Evolutionary conservation across 2,113 vertebrate genomes (phyloP).

Genomic region (Hiodon alosoides): DNA sequence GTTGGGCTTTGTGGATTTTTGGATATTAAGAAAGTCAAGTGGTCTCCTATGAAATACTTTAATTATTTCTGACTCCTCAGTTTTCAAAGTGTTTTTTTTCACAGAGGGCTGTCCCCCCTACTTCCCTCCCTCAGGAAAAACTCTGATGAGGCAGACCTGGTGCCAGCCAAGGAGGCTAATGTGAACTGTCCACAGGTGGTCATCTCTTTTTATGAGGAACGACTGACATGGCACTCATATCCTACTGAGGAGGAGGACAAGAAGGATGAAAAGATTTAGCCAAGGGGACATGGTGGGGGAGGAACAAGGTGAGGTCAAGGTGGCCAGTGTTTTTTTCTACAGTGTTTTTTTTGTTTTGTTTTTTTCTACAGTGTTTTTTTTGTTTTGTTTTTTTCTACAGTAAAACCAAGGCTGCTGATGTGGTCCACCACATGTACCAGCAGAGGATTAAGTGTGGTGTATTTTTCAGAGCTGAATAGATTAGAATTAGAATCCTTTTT

Average conservation of each 20-base stretch:
- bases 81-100: not conserved
- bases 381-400: too few species aligned
- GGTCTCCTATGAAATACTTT: not conserved
- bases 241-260: conserved; percentile 95
- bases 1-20: too few species aligned
- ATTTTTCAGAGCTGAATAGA: too few species aligned
- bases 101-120: not conserved
- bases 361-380: too few species aligned
- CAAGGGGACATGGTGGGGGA: not conserved
- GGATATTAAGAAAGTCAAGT: too few species aligned
- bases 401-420: too few species aligned
- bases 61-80: too few species aligned
- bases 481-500: too few species aligned
- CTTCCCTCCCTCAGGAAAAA: conserved; percentile 72
- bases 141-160: conserved; percentile 91
- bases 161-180: conserved; percentile 95
- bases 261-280: conserved; percentile 86
- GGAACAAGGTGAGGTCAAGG: not conserved
- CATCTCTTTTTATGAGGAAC: conserved; percentile 96
- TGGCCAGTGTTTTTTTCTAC: too few species aligned
- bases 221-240: conserved; percentile 95
- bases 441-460: too few species aligned
- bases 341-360: too few species aligned
- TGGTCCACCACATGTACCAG: too few species aligned
- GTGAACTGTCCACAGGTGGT: conserved; percentile 96